Base-by-base conservation (phyloP, 2,113 vertebrate species). In the Merops nubicus region DNA sequence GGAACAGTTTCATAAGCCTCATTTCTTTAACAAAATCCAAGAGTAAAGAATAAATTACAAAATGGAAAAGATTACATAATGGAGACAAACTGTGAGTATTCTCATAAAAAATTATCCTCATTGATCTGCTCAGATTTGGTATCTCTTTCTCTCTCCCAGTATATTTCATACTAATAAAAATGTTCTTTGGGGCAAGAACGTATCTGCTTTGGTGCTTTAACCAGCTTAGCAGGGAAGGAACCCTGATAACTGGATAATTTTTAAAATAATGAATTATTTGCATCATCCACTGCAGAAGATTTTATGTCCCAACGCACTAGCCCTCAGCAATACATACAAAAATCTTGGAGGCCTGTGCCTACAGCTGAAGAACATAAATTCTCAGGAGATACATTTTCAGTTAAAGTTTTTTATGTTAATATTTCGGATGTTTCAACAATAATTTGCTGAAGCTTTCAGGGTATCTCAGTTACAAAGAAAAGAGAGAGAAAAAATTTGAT, bases 331-430 rank as follows among this genome's bases (percentile, higher is more conserved):
- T 62, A 93, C 3, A 7, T 47, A 77, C 70, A 38, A 93, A 95
- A 93, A 85, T 65, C 33, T 77, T 93, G 78, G 81, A 88, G 50
- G 81, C 83, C 82, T 96, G 50, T 88, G 67, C 42, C 54, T 67
- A 80, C 38, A 93, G 68, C 33, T 77, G 51, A 90, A 91, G 63
- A 93, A 73, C 34, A 67, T 12, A 62, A 73, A 93, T 91, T 95
- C 70, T 86, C 42, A 13, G 74, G 64, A 92, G 63, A 88, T 47
- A 33, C 8, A 63, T 51, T 95, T 93, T 94, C 85, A 90, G 40
- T 91, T 94, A 88, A 84, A 83, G 70, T 42, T 83, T 76, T 90
- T 93, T 36, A 63, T 91, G 63, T 53, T 94, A 91, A 57, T 93
- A 89, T 12, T 82, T 80, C 67, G 90, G 54, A 70, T 54, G 63